Conservation (phyloP, 35 echinoderm and acorn worm species). For the Lytechinus variegatus region DNA sequence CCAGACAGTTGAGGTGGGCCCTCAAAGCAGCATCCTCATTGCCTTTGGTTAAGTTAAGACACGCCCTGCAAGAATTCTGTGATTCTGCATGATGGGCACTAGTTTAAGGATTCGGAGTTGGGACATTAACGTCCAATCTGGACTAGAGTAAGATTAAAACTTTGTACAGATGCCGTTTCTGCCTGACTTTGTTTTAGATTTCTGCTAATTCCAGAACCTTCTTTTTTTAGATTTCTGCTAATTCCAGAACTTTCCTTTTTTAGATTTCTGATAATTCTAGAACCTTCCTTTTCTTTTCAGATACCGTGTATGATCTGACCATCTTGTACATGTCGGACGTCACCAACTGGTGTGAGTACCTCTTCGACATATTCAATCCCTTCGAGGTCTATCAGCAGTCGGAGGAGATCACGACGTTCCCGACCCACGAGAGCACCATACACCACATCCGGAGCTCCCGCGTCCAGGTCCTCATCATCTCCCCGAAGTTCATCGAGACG, state of each 20-base stretch:
- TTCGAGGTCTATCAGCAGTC: slow-evolving; percentile 86
- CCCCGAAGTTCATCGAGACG: slow-evolving; percentile 73
- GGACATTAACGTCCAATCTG: too few species aligned
- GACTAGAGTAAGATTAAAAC: too few species aligned
- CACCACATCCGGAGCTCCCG: slow-evolving; percentile 64
- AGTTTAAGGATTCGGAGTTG: too few species aligned
- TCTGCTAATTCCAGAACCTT: too few species aligned
- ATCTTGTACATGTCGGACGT: slow-evolving; percentile 92
- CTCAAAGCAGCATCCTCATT: too few species aligned
- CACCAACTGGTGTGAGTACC: slow-evolving; percentile 88
- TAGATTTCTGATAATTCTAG: neutral
- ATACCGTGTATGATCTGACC: slow-evolving; percentile 76
- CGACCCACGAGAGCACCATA: slow-evolving; percentile 66
- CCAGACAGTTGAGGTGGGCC: too few species aligned
- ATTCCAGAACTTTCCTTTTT: neutral
- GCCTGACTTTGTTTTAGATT: too few species aligned
- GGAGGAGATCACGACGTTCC: slow-evolving; percentile 78
- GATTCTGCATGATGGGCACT: too few species aligned
- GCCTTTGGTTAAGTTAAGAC: too few species aligned
- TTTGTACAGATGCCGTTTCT: too few species aligned
- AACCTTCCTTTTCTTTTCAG: slow-evolving; percentile 27
- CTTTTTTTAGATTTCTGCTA: neutral
- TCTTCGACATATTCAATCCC: slow-evolving; percentile 88
- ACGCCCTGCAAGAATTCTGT: too few species aligned
- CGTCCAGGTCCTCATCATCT: slow-evolving; percentile 80